phyloP scores from a whole-genome alignment of 1,140 invertebrate species.

The honey bee (Apis mellifera) region DNA sequence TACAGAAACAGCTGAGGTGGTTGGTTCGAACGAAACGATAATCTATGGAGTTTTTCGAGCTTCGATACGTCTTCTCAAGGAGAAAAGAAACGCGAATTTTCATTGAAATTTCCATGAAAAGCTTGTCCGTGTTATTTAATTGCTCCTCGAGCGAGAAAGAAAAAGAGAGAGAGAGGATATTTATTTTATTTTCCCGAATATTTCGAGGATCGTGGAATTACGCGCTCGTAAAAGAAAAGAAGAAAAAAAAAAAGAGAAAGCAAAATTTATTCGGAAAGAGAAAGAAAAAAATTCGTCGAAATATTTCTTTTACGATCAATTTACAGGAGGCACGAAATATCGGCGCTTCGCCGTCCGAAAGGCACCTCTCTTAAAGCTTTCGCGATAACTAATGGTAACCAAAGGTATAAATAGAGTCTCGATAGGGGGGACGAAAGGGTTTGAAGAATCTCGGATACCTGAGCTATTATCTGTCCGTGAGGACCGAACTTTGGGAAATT shows the following conservation, averaged over 20 bases:
- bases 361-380: conserved; percentile 59
- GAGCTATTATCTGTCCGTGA: too few species aligned
- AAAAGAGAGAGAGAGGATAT: too few species aligned
- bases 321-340: too few species aligned
- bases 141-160: too few species aligned
- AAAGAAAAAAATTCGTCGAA: conserved; percentile 3
- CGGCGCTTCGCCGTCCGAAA: conserved; percentile 1
- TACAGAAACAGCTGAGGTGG: conserved; percentile 35
- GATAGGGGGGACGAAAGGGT: background rate
- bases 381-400: conserved; percentile 69
- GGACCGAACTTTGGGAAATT: too few species aligned
- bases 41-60: background rate
- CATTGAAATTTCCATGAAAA: too few species aligned
- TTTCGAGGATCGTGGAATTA: background rate
- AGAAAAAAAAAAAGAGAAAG: too few species aligned
- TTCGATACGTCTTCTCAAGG: too few species aligned
- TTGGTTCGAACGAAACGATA: conserved; percentile 37
- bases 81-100: too few species aligned
- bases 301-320: background rate
- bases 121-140: too few species aligned
- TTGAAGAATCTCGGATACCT: background rate
- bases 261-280: background rate
- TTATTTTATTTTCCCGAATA: background rate
- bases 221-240: background rate
- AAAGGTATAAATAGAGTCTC: conserved; percentile 38